These are phyloP conservation scores for Sebastes baramenuke DNA, from an alignment of 2,797 vertebrate species.

Conservation along the genomic window DNA sequence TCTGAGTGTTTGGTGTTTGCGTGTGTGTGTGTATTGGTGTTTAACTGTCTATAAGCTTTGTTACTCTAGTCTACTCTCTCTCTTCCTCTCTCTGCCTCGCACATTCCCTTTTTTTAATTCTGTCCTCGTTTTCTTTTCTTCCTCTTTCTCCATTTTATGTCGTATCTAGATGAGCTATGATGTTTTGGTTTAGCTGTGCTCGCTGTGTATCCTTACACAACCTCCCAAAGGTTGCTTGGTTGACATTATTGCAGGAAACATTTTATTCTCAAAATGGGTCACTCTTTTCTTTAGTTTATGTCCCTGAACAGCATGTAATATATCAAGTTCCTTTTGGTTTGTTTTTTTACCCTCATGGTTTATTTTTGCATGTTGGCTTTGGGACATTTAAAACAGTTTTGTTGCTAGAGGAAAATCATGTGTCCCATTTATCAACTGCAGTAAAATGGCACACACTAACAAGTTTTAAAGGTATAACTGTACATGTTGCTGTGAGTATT, in stretches of 20 bases:
- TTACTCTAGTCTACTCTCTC: background rate
- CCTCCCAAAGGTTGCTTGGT: background rate
- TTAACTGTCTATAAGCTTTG: background rate
- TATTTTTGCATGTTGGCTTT: background rate
- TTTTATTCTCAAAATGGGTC: background rate
- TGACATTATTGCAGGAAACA: background rate
- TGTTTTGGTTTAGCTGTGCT: background rate
- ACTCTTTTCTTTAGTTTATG: background rate
- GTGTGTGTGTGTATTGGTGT: background rate
- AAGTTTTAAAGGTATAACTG: background rate
- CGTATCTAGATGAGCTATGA: background rate
- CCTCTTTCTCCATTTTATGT: background rate
- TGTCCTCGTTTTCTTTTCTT: background rate
- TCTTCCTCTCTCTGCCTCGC: background rate
- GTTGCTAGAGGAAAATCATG: background rate
- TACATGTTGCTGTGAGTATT: background rate
- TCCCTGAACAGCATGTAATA: background rate
- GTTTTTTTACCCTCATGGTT: background rate
- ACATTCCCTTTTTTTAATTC: background rate
- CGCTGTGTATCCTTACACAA: background rate
- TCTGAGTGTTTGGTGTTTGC: background rate
- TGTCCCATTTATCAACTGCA: background rate
- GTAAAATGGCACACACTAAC: background rate
- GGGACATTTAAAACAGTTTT: background rate
- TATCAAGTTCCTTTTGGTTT: background rate